These are phyloP conservation scores for Netelia virgata DNA, from an alignment of 2,888 invertebrate species.

Conservation along the genomic window DNA sequence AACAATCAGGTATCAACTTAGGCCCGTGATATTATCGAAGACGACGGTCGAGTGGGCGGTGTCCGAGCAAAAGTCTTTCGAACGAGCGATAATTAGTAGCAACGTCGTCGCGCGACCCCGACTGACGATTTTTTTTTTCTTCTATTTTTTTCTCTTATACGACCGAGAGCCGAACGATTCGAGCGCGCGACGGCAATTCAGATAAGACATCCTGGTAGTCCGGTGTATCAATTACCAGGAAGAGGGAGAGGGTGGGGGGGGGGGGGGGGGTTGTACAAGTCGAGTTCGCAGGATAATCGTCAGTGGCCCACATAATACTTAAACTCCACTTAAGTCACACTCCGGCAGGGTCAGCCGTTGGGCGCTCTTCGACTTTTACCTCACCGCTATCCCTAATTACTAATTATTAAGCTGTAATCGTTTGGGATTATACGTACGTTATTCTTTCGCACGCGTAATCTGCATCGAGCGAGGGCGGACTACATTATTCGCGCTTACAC, in stretches of 20 bases:
- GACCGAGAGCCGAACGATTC: conserved; percentile 29
- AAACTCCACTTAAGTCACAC: conserved; percentile 75
- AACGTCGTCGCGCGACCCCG: conserved; percentile 19
- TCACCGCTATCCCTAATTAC: conserved; percentile 64
- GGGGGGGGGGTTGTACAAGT: conserved; percentile 26
- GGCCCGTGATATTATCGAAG: conserved; percentile 8
- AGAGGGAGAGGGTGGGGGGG: conserved; percentile 44
- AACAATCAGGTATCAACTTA: conserved; percentile 8
- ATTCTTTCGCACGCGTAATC: conserved; percentile 73
- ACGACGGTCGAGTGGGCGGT: conserved; percentile 13
- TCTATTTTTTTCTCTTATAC: conserved; percentile 20
- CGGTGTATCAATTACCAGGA: conserved; percentile 77
- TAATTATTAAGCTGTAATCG: conserved; percentile 81
- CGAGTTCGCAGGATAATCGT: conserved; percentile 72
- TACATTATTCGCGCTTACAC: conserved; percentile 81
- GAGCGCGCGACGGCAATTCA: conserved; percentile 70
- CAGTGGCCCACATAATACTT: conserved; percentile 79
- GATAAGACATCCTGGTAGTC: conserved; percentile 73
- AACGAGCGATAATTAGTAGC: conserved; percentile 62
- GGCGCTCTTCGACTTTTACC: conserved; percentile 49
- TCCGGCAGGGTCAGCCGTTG: conserved; percentile 39
- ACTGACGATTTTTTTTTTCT: conserved; percentile 9
- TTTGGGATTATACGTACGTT: conserved; percentile 77
- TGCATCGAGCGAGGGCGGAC: conserved; percentile 79
- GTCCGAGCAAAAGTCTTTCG: conserved; percentile 39